Evolutionary conservation across 2,797 vertebrate species (phyloP).

Genomic region (Clamator glandarius): DNA sequence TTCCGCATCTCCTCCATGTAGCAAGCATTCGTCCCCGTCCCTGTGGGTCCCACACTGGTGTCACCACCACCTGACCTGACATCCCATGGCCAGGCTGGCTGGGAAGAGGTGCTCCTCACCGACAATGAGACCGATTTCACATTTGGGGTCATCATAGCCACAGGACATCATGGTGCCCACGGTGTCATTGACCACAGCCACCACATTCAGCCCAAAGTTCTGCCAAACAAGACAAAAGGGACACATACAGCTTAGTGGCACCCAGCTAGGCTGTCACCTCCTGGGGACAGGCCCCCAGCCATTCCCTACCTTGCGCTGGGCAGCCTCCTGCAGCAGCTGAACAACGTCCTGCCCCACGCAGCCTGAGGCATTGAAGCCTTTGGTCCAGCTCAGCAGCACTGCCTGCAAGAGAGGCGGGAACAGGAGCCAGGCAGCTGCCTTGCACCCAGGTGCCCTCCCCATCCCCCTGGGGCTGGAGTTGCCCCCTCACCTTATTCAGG

Average conservation of each 20-base stretch:
- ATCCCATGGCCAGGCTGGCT: rapidly evolving
- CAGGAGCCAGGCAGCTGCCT: background rate
- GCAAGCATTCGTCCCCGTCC: conserved; percentile 81
- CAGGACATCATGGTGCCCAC: conserved; percentile 86
- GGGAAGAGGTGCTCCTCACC: conserved; percentile 64
- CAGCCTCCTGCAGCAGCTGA: conserved; percentile 81
- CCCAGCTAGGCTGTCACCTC: background rate
- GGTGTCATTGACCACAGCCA: conserved; percentile 82
- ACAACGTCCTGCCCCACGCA: conserved; percentile 86
- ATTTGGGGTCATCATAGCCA: conserved; percentile 76
- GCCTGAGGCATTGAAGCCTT: conserved; percentile 85
- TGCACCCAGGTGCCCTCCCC: rapidly evolving
- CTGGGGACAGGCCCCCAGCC: background rate
- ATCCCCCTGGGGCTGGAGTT: rapidly evolving
- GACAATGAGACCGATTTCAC: conserved; percentile 81
- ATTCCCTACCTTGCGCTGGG: conserved; percentile 76
- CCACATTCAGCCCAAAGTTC: conserved; percentile 74
- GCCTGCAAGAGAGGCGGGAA: conserved; percentile 73
- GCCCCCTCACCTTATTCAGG: conserved; percentile 84
- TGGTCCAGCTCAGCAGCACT: conserved; percentile 89
- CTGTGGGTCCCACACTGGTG: background rate
- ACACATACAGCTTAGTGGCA: background rate
- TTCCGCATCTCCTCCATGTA: conserved; percentile 83
- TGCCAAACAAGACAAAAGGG: conserved; percentile 57
- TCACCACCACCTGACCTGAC: background rate